Evolutionary conservation across 2,113 vertebrate genomes (phyloP).

Genomic region (Anthoscopus minutus): DNA sequence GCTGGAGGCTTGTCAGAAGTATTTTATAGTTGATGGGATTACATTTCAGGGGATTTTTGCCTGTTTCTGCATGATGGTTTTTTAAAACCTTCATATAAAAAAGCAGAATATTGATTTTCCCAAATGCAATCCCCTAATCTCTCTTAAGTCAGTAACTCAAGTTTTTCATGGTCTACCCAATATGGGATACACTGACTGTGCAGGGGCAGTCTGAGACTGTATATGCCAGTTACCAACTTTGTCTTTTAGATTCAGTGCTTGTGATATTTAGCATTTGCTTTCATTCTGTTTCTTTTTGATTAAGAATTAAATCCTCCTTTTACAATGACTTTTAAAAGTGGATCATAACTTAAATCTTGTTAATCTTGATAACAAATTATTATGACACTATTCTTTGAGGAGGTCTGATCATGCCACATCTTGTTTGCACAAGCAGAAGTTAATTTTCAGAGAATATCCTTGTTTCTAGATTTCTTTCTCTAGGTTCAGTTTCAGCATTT

Average conservation of each 20-base stretch:
- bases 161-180: not conserved
- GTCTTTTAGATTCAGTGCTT: not conserved
- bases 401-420: not conserved
- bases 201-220: not conserved
- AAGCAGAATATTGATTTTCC: not conserved
- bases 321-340: not conserved
- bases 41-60: not conserved
- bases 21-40: not conserved
- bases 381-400: not conserved
- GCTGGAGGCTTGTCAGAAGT: not conserved
- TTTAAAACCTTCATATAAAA: not conserved
- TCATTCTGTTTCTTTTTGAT: not conserved
- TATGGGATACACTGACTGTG: not conserved
- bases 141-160: not conserved
- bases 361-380: not conserved
- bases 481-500: not conserved
- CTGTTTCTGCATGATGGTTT: not conserved
- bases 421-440: not conserved
- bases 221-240: not conserved
- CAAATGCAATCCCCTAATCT: not conserved
- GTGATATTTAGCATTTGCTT: not conserved
- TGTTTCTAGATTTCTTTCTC: not conserved
- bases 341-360: not conserved
- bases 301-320: not conserved
- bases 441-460: not conserved